Conservation (phyloP, 1,140 invertebrate genomes). For the Drosophila chauvacae region DNA sequence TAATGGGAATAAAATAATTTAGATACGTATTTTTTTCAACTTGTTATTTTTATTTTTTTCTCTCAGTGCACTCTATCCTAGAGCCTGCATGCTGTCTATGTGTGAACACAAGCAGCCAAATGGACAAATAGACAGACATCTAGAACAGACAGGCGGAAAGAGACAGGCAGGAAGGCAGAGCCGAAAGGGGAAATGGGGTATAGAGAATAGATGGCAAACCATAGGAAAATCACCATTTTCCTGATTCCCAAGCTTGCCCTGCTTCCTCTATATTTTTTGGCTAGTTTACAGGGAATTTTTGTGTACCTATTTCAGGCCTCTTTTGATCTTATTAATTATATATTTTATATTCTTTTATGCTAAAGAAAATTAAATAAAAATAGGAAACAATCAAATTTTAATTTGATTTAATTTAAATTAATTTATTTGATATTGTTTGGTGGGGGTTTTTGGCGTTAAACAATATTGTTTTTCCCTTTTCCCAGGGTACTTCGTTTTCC, state of each 20-base stretch:
- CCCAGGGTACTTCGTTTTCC: not conserved
- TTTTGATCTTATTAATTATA: no score
- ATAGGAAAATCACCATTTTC: slow-evolving; percentile 6
- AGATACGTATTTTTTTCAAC: not conserved
- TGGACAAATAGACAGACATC: slow-evolving; percentile 24
- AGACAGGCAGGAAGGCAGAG: not conserved
- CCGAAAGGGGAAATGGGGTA: not conserved
- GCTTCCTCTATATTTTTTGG: not conserved
- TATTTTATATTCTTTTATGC: no score
- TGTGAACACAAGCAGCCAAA: slow-evolving; percentile 29
- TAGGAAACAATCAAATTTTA: not conserved
- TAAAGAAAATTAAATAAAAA: not conserved
- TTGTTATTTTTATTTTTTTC: not conserved
- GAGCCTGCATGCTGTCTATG: slow-evolving; percentile 38
- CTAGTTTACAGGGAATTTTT: slow-evolving; percentile 1
- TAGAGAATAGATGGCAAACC: slow-evolving; percentile 6
- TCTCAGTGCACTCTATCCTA: slow-evolving; percentile 21
- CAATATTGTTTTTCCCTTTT: not conserved
- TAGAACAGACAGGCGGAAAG: slow-evolving; percentile 8
- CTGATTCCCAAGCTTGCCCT: not conserved
- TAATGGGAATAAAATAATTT: no score
- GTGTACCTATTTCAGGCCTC: not conserved
- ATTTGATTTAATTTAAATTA: no score
- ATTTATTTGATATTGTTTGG: not conserved
- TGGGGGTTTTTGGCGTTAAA: no score